Percentiles rank a stretch among this genome's conserved stretches.
Evolutionary conservation across 2,113 vertebrate genomes (phyloP).

Genomic region (Mus spicilegus): DNA sequence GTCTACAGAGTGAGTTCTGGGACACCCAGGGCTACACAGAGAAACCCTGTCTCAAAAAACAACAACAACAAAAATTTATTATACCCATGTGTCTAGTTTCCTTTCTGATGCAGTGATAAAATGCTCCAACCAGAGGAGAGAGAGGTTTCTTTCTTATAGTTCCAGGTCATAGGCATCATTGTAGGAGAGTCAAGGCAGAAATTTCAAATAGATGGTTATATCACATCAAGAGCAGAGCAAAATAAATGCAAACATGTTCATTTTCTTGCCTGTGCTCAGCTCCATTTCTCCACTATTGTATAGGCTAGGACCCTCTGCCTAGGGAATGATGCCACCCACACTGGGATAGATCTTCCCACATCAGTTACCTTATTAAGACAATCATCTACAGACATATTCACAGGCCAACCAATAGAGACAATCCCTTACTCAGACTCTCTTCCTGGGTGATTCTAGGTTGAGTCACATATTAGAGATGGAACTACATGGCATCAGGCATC

Average conservation of each 20-base stretch:
- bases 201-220: background rate
- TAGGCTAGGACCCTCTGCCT: background rate
- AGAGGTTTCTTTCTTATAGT: background rate
- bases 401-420: background rate
- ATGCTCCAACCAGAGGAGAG: background rate
- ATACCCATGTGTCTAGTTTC: background rate
- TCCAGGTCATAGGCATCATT: background rate
- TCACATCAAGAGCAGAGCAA: background rate
- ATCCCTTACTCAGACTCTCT: background rate
- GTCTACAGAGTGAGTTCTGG: too few relatives aligned
- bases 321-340: background rate
- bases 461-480: background rate
- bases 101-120: background rate
- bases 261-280: background rate
- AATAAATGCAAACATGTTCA: background rate
- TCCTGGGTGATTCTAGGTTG: background rate
- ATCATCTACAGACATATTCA: too few relatives aligned
- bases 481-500: background rate
- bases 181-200: background rate
- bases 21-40: too few relatives aligned
- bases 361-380: background rate
- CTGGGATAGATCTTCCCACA: background rate
- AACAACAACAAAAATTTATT: too few relatives aligned
- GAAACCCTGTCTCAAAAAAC: too few relatives aligned
- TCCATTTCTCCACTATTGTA: background rate